Percentiles rank a stretch among this genome's conserved stretches.
Evolutionary conservation across 2,888 invertebrate genomes (phyloP).

Genomic region (Plagodis dolabraria): DNA sequence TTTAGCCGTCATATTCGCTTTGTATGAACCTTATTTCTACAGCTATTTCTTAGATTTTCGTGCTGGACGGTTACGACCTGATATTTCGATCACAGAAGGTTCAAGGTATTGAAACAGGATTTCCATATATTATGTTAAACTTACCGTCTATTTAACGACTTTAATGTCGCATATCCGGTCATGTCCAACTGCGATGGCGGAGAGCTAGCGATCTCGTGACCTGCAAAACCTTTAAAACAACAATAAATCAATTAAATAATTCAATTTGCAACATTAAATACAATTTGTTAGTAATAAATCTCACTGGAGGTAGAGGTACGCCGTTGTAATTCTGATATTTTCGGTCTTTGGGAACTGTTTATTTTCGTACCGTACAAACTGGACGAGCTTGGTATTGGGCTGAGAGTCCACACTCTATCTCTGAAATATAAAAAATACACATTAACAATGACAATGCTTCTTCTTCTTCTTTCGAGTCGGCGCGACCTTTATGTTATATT

Average conservation of each 20-base stretch:
- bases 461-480: too few species aligned
- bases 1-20: too few species aligned
- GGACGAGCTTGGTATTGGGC: conserved; percentile 95
- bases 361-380: conserved; percentile 86
- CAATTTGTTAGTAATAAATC: conserved; percentile 37
- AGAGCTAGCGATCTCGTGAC: conserved; percentile 81
- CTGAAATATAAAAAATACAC: conserved; percentile 61
- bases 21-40: too few species aligned
- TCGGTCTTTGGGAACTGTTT: conserved; percentile 67
- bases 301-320: conserved; percentile 85
- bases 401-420: conserved; percentile 91
- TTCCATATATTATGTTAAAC: conserved; percentile 33
- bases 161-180: conserved; percentile 90
- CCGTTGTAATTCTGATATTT: conserved; percentile 78
- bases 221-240: conserved; percentile 70
- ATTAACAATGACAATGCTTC: too few species aligned
- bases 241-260: conserved; percentile 15
- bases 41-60: too few species aligned
- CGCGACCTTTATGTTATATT: too few species aligned
- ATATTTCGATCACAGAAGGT: too few species aligned
- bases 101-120: too few species aligned
- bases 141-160: conserved; percentile 87
- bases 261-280: conserved; percentile 2
- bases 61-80: too few species aligned
- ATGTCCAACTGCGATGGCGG: conserved; percentile 90